Conservation (phyloP, 92 coral and sea anemone species). For the Porites cylindrica region DNA sequence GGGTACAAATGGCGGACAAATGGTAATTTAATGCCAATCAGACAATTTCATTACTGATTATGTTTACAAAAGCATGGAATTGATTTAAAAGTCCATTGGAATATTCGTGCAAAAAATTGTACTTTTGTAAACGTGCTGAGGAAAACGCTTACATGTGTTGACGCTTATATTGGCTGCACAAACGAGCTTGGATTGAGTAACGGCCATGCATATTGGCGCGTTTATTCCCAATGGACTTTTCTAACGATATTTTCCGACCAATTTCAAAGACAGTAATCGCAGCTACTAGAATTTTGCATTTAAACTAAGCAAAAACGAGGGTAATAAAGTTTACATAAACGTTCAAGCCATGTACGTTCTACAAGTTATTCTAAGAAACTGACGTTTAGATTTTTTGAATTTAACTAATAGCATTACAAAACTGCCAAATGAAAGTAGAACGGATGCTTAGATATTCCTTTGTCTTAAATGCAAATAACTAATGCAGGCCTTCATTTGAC, state of each 20-base stretch:
- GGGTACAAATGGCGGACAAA: background rate
- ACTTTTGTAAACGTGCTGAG: background rate
- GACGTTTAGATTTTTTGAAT: background rate
- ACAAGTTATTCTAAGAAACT: no score
- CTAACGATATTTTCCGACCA: background rate
- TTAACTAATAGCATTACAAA: background rate
- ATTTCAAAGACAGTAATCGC: no score
- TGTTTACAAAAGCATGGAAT: background rate
- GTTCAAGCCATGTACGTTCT: no score
- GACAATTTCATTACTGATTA: background rate
- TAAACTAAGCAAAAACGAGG: background rate
- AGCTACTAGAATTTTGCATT: background rate
- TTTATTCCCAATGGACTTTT: constrained; percentile 3
- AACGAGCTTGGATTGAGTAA: background rate
- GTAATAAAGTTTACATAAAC: no score
- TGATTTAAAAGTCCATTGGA: background rate
- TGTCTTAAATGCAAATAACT: background rate
- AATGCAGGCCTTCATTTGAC: background rate
- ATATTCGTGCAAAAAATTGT: background rate
- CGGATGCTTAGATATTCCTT: background rate
- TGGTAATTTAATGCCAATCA: background rate
- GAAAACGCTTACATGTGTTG: background rate
- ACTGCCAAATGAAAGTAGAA: background rate
- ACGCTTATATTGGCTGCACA: background rate
- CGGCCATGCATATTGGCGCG: background rate